Base-by-base conservation (phyloP, 2,113 vertebrate species). In the Pterocles gutturalis region DNA sequence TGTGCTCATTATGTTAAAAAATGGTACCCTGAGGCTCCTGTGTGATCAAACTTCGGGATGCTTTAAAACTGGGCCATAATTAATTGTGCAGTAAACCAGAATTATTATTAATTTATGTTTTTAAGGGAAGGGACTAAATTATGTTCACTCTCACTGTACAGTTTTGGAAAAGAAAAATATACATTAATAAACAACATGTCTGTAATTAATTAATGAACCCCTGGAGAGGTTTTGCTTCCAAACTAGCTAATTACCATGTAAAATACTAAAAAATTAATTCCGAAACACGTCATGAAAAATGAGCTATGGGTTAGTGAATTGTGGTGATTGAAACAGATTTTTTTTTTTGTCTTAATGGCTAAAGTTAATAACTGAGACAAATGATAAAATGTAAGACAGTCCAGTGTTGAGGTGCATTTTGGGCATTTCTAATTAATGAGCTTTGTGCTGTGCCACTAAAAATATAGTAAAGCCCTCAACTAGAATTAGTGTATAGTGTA, bases 181-280 rank as follows among this genome's bases (percentile, higher is more conserved):
- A 15, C 80, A 71, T 86, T 94, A 83, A 93, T 93, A 95, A 93
- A 87, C 90, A 81, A 53, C 49, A 41, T 64, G 36, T 69, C 85
- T 93, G 73, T 76, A 83, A 51, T 77, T 87, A 97, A 96, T 96
- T 94, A 91, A 89, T 66, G 85, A 31, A 31, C 38, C 70, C n/a
- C 60, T 93, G 64, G 60, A 95, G 90, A 96, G 4, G 19, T 16
- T 76, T 87, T 95, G 85, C 73, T 94, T 57, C 87, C 81, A 70
- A 66, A 83, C 92, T 89, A 80, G 33, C 79, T 95, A 91, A 85
- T 81, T 91, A 55, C 65, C 55, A 33, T 46, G 57, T 89, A 67
- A 94, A 95, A 93, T 77, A 53, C 11, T 94, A 66, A 89, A 95
- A 93, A 64, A 53, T 69, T 71, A 90, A 82, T 93, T 84, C 55